Evolutionary conservation across 2,113 vertebrate species (phyloP).

Genomic region (Ptychochromis oligacanthus): DNA sequence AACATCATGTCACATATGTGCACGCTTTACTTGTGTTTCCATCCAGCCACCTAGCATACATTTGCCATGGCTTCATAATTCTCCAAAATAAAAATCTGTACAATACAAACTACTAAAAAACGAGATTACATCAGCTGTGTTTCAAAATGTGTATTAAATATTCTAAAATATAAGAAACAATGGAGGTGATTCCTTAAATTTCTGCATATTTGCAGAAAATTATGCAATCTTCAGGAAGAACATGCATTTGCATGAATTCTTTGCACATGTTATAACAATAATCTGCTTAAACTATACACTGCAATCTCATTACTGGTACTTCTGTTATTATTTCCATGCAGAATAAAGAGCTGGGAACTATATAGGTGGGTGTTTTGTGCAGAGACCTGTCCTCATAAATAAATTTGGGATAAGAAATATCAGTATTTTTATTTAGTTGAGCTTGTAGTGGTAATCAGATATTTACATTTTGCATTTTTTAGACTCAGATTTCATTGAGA

Average conservation of each 20-base stretch:
- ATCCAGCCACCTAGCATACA: background rate
- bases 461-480: background rate
- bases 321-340: background rate
- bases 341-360: background rate
- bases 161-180: background rate
- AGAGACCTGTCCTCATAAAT: background rate
- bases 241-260: background rate
- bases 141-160: accelerated
- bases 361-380: background rate
- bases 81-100: background rate
- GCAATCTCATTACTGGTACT: background rate
- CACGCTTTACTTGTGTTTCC: background rate
- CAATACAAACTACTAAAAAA: background rate
- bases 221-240: background rate
- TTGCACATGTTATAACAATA: accelerated
- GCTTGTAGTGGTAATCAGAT: background rate
- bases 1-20: background rate
- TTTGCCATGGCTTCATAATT: background rate
- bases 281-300: background rate
- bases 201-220: background rate
- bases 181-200: background rate
- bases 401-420: background rate
- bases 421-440: background rate
- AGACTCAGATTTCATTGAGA: background rate
- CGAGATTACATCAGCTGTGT: background rate